Evolutionary conservation across 1,140 invertebrate species (phyloP), one percentile per base, ranked within the genome.

Genomic region (Drepana arcuata): DNA sequence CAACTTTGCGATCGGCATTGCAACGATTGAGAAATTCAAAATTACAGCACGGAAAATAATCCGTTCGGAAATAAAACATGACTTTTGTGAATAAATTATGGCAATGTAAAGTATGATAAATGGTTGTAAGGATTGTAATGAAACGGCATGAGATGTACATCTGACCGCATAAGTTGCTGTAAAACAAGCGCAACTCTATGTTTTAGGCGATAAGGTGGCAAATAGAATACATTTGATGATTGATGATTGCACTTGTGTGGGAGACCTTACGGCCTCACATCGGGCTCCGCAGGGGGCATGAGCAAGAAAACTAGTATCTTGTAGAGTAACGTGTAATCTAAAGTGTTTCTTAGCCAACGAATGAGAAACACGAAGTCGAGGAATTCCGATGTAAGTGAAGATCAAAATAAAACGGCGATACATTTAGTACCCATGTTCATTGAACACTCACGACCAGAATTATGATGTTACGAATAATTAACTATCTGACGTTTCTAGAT

Each of bases 21-120:
- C 66, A 48, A 75, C 74, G 74, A 62, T 69, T 63, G 55, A 66
- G 73, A 71, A 69, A 77, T 72, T 60, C 56, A 64, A 74, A 70
- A 77, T n/a, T n/a, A 67, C 67, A 65, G 46, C 71, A 53, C 72
- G 75, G 71, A 73, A 80, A 62, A 52, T 48, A 67, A 73, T 70
- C 72, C 69, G 35, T 30, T 31, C 48, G 51, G 47, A 65, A 69
- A 72, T 70, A 77, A 80, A 78, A 77, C 55, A 70, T 69, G 55
- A 61, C 58, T 41, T 67, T 68, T 69, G 67, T 65, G 69, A 79
- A 81, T 81, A 81, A 81, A 77, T 79, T 81, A 79, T 75, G 48
- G 70, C 70, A 71, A 67, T 77, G 70, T 77, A 75, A 75, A 78
- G 67, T 80, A 81, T 81, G 74, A 81, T 79, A 73, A 79, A 81